Conservation (phyloP, 2,113 vertebrate species). For the Bothrops jararaca region DNA sequence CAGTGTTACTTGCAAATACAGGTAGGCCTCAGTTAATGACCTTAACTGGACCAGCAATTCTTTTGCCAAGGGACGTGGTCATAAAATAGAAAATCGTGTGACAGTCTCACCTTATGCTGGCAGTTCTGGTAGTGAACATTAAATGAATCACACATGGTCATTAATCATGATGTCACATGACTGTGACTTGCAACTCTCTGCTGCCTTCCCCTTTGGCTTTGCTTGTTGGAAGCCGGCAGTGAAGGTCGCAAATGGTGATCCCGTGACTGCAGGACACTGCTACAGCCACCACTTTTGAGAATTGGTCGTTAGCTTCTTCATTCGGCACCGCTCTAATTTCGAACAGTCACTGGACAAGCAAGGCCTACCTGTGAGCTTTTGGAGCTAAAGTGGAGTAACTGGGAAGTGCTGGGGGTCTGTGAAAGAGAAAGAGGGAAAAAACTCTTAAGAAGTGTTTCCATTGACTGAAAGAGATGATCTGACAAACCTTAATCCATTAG, state of each 20-base stretch:
- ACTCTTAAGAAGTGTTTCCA: neutral
- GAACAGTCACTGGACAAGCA: neutral
- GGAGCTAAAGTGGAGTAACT: conserved; percentile 11
- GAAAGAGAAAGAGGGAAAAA: rapidly evolving
- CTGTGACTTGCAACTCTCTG: neutral
- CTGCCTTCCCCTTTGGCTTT: neutral
- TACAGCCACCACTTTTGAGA: neutral
- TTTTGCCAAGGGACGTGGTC: neutral
- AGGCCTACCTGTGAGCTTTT: neutral
- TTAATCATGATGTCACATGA: neutral
- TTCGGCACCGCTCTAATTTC: neutral
- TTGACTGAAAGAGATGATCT: conserved; percentile 36
- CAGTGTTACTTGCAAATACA: neutral
- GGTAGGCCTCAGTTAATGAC: neutral
- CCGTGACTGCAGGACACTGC: neutral
- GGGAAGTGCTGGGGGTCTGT: rapidly evolving
- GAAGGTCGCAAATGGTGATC: neutral
- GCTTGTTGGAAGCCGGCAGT: neutral
- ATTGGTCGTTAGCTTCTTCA: neutral
- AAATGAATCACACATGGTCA: neutral
- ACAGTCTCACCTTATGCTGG: neutral
- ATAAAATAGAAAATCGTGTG: neutral
- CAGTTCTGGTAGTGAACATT: neutral
- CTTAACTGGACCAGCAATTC: neutral
- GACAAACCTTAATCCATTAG: conserved; percentile 41